phyloP scores from a whole-genome alignment of 2,888 invertebrate genomes.

The Limnephilus lunatus region DNA sequence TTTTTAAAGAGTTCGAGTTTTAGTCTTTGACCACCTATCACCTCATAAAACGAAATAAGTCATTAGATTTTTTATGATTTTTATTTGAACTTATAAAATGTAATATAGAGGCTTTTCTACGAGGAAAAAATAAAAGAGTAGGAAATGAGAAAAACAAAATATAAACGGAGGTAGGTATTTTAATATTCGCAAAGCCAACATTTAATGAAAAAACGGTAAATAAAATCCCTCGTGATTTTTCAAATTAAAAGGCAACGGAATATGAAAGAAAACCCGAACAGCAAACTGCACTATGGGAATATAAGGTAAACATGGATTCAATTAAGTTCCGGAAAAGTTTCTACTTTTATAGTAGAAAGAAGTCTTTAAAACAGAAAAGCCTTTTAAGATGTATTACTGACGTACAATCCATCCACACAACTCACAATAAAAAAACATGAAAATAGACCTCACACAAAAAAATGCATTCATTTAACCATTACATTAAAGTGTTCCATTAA shows the following conservation, averaged over 20 bases:
- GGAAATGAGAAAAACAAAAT: not conserved
- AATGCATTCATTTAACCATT: not conserved
- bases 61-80: not conserved
- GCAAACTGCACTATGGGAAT: constrained; percentile 37
- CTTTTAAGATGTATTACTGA: constrained; percentile 8
- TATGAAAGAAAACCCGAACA: not conserved
- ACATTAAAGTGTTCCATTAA: not conserved
- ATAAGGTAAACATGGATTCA: constrained; percentile 39
- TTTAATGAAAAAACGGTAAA: not conserved
- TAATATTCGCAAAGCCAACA: not conserved
- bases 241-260: not conserved
- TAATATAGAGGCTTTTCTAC: not conserved
- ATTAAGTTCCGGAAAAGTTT: constrained; percentile 26
- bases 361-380: not conserved
- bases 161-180: not conserved
- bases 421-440: not conserved
- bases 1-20: too few relatives aligned
- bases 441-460: not conserved
- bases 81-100: not conserved
- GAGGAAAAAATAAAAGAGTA: not conserved
- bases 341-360: not conserved
- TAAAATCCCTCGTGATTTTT: not conserved
- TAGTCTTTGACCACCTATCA: not conserved
- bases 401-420: not conserved
- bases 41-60: not conserved